A percentile compares a stretch with the other conserved stretches of the same genome.
phyloP scores from a whole-genome alignment of 2,113 vertebrate species.

The Eurypyga helias region DNA sequence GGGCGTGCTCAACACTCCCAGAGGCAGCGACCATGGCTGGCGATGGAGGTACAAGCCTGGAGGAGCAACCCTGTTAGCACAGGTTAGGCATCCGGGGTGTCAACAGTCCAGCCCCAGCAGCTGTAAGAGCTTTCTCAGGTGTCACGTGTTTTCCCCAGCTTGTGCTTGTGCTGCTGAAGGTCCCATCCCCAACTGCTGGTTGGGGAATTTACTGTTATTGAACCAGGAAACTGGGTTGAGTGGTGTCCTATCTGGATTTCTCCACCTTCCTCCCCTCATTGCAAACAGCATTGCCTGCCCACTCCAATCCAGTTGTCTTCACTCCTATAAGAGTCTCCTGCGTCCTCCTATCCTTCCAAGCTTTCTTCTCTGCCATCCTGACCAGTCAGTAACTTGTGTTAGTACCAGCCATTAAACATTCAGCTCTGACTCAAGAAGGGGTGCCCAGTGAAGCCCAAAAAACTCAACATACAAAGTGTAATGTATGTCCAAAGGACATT shows the following conservation, averaged over 20 bases:
- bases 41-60: background rate
- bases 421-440: background rate
- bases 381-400: background rate
- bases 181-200: background rate
- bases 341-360: background rate
- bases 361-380: background rate
- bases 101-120: background rate
- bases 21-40: background rate
- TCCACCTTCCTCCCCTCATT: background rate
- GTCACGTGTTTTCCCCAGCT: background rate
- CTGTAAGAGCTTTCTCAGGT: background rate
- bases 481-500: background rate
- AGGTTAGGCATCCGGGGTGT: background rate
- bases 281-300: background rate
- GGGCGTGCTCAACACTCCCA: background rate
- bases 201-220: background rate
- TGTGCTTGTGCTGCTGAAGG: background rate
- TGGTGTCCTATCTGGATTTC: fast-evolving
- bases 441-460: background rate
- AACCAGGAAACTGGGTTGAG: background rate
- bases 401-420: background rate
- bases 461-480: fast-evolving
- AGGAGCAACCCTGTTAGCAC: background rate
- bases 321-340: background rate
- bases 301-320: background rate